phyloP scores from a whole-genome alignment of 2,113 vertebrate species.

The Bagarius yarrelli region DNA sequence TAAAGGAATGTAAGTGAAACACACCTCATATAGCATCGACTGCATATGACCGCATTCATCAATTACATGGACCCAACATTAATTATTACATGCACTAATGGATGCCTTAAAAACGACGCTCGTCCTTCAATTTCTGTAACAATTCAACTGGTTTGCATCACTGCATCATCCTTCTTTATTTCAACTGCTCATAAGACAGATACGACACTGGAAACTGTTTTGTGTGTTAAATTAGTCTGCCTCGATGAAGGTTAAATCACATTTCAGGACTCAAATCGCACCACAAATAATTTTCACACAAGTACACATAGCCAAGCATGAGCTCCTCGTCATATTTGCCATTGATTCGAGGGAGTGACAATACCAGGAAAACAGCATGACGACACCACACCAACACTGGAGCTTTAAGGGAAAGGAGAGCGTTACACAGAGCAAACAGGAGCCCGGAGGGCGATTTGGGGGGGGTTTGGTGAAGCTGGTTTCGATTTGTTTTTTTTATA shows the following conservation, averaged over 20 bases:
- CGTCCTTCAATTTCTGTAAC: background rate
- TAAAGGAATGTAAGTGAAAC: constrained; percentile 49
- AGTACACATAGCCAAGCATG: constrained; percentile 11
- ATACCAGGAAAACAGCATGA: constrained; percentile 63
- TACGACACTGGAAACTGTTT: background rate
- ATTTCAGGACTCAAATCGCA: constrained; percentile 3
- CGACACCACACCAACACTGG: constrained; percentile 67
- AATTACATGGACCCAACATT: constrained; percentile 21
- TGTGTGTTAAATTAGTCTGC: background rate
- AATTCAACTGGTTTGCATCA: background rate
- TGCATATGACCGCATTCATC: constrained; percentile 6
- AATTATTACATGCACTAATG: constrained; percentile 48
- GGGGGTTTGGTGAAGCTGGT: constrained; percentile 59
- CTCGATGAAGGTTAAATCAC: constrained; percentile 11
- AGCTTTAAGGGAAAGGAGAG: constrained; percentile 41
- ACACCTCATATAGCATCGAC: constrained; percentile 37
- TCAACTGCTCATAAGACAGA: background rate
- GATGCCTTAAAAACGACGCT: background rate
- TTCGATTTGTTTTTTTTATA: constrained; percentile 64
- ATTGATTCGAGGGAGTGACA: constrained; percentile 45
- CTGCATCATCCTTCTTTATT: background rate
- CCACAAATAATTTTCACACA: constrained; percentile 8
- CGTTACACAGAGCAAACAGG: constrained; percentile 38
- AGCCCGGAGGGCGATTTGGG: constrained; percentile 5
- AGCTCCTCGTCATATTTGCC: constrained; percentile 19